Evolutionary conservation across 2,113 vertebrate genomes (phyloP).

Genomic region (Salvelinus namaycush): DNA sequence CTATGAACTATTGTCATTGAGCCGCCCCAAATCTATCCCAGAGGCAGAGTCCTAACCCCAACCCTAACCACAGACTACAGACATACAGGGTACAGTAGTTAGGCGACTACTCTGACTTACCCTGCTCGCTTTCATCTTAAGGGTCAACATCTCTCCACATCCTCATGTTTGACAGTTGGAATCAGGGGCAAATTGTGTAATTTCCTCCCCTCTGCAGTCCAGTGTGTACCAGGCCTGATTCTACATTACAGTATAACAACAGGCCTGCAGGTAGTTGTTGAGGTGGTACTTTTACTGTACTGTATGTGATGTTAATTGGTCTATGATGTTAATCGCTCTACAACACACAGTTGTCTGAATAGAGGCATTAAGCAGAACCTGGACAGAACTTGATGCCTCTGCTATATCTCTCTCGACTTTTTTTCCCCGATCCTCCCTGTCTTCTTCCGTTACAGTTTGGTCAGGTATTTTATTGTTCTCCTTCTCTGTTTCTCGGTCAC

Average conservation of each 20-base stretch:
- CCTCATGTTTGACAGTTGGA: conserved; percentile 73
- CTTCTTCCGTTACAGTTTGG: background rate
- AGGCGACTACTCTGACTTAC: background rate
- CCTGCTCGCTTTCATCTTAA: background rate
- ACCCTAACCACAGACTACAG: background rate
- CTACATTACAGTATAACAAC: background rate
- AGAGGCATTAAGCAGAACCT: too few relatives aligned
- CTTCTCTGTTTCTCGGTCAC: background rate
- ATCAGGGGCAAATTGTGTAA: conserved; percentile 73
- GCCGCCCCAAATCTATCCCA: too few relatives aligned
- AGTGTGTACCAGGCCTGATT: conserved; percentile 18
- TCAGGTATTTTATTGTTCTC: background rate
- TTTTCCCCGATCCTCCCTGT: background rate
- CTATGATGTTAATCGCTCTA: background rate
- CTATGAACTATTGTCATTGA: too few relatives aligned
- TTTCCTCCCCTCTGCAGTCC: conserved; percentile 66
- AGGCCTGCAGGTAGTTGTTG: background rate
- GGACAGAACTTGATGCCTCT: too few relatives aligned
- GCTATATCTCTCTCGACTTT: too few relatives aligned
- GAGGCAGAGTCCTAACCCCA: background rate
- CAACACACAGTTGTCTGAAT: too few relatives aligned
- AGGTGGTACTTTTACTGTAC: background rate
- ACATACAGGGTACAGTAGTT: background rate
- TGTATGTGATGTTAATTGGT: background rate
- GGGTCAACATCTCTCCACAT: conserved; percentile 39